Conservation (phyloP, 2,797 vertebrate species). For the Kryptopterus vitreolus region DNA sequence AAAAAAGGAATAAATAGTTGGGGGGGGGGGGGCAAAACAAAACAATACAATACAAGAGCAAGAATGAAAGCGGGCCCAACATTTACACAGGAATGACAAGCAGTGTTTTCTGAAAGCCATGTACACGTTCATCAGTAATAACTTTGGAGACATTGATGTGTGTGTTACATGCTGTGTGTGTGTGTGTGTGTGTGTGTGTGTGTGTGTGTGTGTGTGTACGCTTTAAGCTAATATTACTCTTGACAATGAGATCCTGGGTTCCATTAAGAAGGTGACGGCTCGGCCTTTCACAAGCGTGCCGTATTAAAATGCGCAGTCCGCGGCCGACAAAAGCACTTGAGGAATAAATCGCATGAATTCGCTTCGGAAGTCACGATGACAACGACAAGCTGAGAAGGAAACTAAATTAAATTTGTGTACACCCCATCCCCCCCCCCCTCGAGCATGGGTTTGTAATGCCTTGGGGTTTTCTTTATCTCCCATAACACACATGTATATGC, state of each 20-base stretch:
- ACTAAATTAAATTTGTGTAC: constrained; percentile 15
- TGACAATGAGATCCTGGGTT: not conserved
- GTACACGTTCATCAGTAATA: not conserved
- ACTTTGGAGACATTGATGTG: not conserved
- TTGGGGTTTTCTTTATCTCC: not conserved
- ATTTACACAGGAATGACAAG: not conserved
- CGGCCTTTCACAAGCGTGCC: not conserved
- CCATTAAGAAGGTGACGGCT: not conserved
- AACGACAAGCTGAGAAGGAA: constrained; percentile 17
- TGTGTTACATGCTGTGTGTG: not conserved
- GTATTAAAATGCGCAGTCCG: constrained; percentile 3
- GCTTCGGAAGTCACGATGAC: not conserved
- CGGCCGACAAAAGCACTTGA: constrained; percentile 5
- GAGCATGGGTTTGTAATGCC: not conserved
- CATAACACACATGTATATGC: not conserved
- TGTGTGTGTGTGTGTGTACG: not conserved
- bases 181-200: constrained; percentile 8
- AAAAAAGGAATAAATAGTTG: not conserved
- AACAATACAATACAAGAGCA: not conserved
- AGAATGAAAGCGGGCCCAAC: not conserved
- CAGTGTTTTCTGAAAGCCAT: not conserved
- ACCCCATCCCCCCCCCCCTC: not conserved
- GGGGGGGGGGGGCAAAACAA: not conserved
- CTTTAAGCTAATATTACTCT: not conserved
- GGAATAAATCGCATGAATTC: constrained; percentile 11